Evolutionary conservation across 2,113 vertebrate genomes (phyloP).

Genomic region (Phalacrocorax brasilianus): DNA sequence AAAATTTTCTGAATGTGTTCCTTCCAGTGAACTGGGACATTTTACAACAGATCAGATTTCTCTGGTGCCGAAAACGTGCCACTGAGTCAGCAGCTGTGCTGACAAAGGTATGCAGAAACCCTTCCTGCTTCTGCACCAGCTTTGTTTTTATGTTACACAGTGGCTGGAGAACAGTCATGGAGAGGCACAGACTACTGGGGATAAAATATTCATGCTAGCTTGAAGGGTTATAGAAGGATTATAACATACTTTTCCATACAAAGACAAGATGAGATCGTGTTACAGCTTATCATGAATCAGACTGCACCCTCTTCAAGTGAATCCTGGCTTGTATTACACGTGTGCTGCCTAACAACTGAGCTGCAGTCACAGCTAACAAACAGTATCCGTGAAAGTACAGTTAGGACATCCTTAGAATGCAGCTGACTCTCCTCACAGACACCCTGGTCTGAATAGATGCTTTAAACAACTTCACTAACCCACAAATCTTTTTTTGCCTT

Average conservation of each 20-base stretch:
- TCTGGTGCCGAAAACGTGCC: background rate
- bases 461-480: background rate
- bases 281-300: background rate
- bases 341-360: background rate
- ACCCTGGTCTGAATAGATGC: background rate
- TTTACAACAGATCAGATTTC: slow-evolving; percentile 38
- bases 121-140: background rate
- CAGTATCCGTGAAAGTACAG: background rate
- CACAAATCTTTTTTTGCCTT: background rate
- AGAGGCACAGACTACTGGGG: background rate
- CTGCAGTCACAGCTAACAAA: background rate
- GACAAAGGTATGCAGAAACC: background rate
- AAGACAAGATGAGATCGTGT: background rate
- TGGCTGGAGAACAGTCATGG: background rate
- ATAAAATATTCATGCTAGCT: background rate
- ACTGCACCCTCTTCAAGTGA: background rate
- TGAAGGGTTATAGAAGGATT: background rate
- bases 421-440: background rate
- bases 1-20: background rate
- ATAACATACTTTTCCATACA: background rate
- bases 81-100: slow-evolving; percentile 30
- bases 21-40: slow-evolving; percentile 6
- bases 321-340: background rate
- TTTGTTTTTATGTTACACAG: background rate
- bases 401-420: background rate